Evolutionary conservation across 2,113 vertebrate genomes (phyloP).

Genomic region (Ictalurus punctatus): DNA sequence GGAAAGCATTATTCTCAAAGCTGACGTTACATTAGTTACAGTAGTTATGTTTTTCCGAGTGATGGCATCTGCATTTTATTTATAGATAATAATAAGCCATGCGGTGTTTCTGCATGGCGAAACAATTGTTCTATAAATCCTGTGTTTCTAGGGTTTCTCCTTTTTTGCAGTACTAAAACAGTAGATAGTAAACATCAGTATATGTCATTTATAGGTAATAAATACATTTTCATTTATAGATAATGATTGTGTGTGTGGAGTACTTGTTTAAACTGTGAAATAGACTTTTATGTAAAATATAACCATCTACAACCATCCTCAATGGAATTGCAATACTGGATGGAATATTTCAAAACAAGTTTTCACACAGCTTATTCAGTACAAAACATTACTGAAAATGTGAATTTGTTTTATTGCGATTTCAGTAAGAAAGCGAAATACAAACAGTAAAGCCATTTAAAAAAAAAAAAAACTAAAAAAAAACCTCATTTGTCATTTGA

Average conservation of each 20-base stretch:
- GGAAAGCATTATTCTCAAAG: not conserved
- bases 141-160: not conserved
- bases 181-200: not conserved
- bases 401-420: not conserved
- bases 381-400: not conserved
- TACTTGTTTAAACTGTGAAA: not conserved
- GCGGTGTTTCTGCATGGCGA: not conserved
- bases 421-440: not conserved
- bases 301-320: not conserved
- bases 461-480: not conserved
- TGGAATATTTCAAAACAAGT: not conserved
- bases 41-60: too few relatives aligned
- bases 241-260: not conserved
- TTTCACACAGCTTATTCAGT: not conserved
- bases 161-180: not conserved
- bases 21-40: not conserved
- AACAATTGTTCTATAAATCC: not conserved
- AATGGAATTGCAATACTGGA: not conserved
- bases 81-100: not conserved
- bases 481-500: not conserved
- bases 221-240: not conserved
- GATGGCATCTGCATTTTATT: conserved; percentile 3
- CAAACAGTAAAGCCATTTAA: not conserved
- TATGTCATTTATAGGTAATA: not conserved
- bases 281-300: not conserved